phyloP scores from a whole-genome alignment of 2,888 invertebrate species.

The Galeopsomyia nigrocyanea region DNA sequence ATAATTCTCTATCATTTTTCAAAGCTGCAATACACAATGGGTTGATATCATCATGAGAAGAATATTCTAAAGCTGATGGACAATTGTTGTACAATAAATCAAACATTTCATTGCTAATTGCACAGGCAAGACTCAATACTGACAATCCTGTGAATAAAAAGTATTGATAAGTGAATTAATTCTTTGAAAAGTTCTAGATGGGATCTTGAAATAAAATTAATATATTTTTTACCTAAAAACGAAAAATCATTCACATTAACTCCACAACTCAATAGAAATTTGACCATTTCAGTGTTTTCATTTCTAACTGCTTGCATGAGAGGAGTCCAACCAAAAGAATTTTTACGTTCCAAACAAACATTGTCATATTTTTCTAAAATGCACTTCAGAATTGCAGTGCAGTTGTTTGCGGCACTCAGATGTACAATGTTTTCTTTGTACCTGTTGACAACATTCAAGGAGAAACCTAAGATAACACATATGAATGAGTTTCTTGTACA shows the following conservation, averaged over 20 bases:
- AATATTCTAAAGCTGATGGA: constrained; percentile 55
- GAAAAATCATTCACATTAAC: constrained; percentile 57
- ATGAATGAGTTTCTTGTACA: neutral
- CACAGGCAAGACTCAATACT: constrained; percentile 59
- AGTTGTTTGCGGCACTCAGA: constrained; percentile 60
- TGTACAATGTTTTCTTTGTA: constrained; percentile 63
- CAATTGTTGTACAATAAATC: constrained; percentile 56
- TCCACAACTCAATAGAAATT: constrained; percentile 56
- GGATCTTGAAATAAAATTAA: constrained; percentile 19
- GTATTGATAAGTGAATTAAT: constrained; percentile 7
- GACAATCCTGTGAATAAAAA: constrained; percentile 57
- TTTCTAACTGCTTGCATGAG: constrained; percentile 64
- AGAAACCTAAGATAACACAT: constrained; percentile 54
- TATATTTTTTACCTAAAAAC: constrained; percentile 57
- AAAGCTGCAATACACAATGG: constrained; percentile 64
- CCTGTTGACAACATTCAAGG: constrained; percentile 59
- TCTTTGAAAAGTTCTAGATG: neutral
- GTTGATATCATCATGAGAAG: constrained; percentile 58
- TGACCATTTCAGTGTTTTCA: constrained; percentile 56
- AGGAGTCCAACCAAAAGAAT: constrained; percentile 65
- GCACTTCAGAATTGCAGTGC: constrained; percentile 52
- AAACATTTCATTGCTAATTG: constrained; percentile 59
- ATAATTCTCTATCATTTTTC: constrained; percentile 61
- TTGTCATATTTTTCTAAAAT: constrained; percentile 54
- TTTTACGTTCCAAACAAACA: constrained; percentile 56